These are phyloP conservation scores for Astreopora myriophthalma DNA, from an alignment of 64 coral and sea anemone species.

Conservation along the genomic window DNA sequence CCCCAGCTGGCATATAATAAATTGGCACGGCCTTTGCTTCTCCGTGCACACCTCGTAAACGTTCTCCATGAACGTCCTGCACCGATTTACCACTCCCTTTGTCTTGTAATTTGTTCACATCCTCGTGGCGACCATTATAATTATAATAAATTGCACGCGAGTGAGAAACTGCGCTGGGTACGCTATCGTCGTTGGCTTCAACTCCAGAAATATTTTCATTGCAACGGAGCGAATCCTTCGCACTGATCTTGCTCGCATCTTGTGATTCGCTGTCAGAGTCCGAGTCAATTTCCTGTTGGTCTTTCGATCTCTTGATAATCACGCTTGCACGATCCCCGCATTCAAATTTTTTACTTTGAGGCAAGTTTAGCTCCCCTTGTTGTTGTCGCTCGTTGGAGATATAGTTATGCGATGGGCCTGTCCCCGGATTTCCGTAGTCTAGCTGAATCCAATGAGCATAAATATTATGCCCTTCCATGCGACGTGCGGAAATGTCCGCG, in stretches of 20 bases:
- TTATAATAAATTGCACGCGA: conserved; percentile 70
- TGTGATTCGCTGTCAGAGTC: conserved; percentile 71
- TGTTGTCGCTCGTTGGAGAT: conserved; percentile 6
- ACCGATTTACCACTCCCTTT: conserved; percentile 20
- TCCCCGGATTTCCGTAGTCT: conserved; percentile 40
- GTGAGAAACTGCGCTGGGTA: not conserved
- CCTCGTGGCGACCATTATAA: conserved; percentile 54
- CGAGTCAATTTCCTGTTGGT: conserved; percentile 74
- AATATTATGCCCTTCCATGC: conserved; percentile 27
- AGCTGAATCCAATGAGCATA: conserved; percentile 50
- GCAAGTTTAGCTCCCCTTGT: conserved; percentile 1
- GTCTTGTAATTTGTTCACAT: conserved; percentile 42
- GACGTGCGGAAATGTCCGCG: conserved; percentile 26
- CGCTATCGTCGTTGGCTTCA: not conserved
- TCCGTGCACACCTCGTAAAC: not conserved
- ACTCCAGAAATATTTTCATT: conserved; percentile 70
- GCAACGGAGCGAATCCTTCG: conserved; percentile 53
- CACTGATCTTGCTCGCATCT: conserved; percentile 55
- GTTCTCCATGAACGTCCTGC: not conserved
- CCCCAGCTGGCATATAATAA: conserved; percentile 29
- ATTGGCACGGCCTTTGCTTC: conserved; percentile 14
- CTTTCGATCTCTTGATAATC: conserved; percentile 67
- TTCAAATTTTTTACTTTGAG: not conserved
- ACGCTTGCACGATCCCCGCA: conserved; percentile 64
- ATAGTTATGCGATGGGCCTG: conserved; percentile 21